Base-by-base conservation (phyloP, 1,140 invertebrate genomes). In the Elysia chlorotica region DNA sequence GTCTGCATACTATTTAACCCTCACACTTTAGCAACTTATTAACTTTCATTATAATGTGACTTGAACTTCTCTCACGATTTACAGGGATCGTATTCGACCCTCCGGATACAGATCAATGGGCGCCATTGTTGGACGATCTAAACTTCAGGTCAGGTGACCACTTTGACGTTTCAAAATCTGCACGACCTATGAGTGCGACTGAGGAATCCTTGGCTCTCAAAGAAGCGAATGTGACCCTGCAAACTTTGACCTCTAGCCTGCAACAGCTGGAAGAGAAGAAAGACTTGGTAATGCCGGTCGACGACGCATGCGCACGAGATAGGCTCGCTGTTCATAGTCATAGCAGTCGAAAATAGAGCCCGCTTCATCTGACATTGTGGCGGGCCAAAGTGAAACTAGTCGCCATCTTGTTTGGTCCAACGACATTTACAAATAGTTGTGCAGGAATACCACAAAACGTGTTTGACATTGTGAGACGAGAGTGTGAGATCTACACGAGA, bases 1-100 rank as follows among this genome's bases (percentile, higher is more conserved):
- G n/a, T n/a, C n/a, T n/a, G n/a, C n/a, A n/a, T n/a, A n/a, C n/a
- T n/a, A n/a, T n/a, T n/a, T n/a, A n/a, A n/a, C n/a, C n/a, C n/a
- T n/a, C n/a, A n/a, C n/a, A n/a, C n/a, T n/a, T n/a, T n/a, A n/a
- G n/a, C n/a, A n/a, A n/a, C n/a, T n/a, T n/a, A n/a, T n/a, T n/a
- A n/a, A n/a, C n/a, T n/a, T n/a, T n/a, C n/a, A n/a, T n/a, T n/a
- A n/a, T n/a, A n/a, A n/a, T n/a, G n/a, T n/a, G n/a, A n/a, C n/a
- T n/a, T n/a, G n/a, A 48, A n/a, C n/a, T 48, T 48, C n/a, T 48
- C 41, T n/a, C 41, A 48, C 10, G n/a, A 14, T 14, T 48, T 48
- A 14, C 33, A 62, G 59, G 59, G 21, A 62, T 62, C 19, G 37
- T 62, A 31, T 62, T 62, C 31, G 59, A 62, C 59, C 59, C 59